A percentile compares a stretch with the other conserved stretches of the same genome.
Conservation (phyloP, 1,140 invertebrate genomes). For the Solen grandis region DNA sequence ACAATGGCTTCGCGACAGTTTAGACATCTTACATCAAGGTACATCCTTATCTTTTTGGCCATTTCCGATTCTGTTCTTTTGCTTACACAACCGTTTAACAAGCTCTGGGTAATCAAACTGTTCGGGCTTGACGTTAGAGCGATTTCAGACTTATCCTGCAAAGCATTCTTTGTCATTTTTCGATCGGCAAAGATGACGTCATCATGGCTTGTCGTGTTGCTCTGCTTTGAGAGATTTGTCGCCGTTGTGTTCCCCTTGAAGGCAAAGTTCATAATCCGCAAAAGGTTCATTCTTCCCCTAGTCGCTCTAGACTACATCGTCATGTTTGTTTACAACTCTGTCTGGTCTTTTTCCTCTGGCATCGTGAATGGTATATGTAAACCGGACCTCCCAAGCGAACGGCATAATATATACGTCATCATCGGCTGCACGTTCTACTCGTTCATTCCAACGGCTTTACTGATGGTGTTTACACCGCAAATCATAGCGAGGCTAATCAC, state of each 20-base stretch:
- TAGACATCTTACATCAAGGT: slow-evolving; percentile 43
- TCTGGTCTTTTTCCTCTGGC: slow-evolving; percentile 59
- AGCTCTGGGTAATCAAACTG: slow-evolving; percentile 53
- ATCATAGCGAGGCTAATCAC: slow-evolving; percentile 24
- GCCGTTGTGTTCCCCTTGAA: slow-evolving; percentile 69
- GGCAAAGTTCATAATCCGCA: slow-evolving; percentile 59
- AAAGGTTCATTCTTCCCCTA: slow-evolving; percentile 17
- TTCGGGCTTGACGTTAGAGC: slow-evolving; percentile 62
- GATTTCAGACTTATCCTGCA: slow-evolving; percentile 53
- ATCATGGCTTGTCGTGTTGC: slow-evolving; percentile 68
- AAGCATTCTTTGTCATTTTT: slow-evolving; percentile 65
- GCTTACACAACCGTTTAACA: slow-evolving; percentile 61
- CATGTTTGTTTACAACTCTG: slow-evolving; percentile 39
- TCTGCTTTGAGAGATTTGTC: slow-evolving; percentile 68
- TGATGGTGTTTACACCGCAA: slow-evolving; percentile 32
- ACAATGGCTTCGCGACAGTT: slow-evolving; percentile 52
- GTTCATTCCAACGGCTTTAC: slow-evolving; percentile 21
- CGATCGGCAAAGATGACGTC: slow-evolving; percentile 69
- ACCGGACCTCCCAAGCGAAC: slow-evolving; percentile 39
- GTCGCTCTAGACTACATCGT: slow-evolving; percentile 35
- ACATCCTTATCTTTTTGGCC: slow-evolving; percentile 59
- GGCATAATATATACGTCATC: slow-evolving; percentile 29
- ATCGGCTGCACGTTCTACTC: slow-evolving; percentile 26
- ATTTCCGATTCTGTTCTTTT: slow-evolving; percentile 60
- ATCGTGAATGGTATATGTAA: slow-evolving; percentile 59